Conservation (phyloP, 1,140 invertebrate genomes). For the Zaprionus nigranus region DNA sequence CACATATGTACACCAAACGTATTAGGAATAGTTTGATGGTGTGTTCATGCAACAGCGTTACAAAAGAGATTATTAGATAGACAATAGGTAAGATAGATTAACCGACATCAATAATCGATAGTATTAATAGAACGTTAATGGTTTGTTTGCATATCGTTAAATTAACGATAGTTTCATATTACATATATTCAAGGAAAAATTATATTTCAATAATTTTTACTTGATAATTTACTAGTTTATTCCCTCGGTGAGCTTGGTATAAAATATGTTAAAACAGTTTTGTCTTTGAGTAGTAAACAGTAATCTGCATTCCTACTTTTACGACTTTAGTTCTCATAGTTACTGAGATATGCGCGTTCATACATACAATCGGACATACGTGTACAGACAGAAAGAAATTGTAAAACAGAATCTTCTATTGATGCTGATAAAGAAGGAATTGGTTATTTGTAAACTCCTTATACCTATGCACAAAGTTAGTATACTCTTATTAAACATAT, state of each 20-base stretch:
- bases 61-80: background rate
- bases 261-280: background rate
- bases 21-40: conserved; percentile 12
- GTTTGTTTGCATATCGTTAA: no score
- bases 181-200: no score
- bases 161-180: no score
- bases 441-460: accelerated
- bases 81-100: background rate
- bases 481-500: no score
- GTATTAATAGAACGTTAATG: background rate
- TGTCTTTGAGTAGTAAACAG: background rate
- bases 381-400: background rate
- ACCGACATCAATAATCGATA: background rate
- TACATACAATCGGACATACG: background rate
- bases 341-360: background rate
- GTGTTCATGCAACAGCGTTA: background rate
- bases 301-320: background rate
- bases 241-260: background rate
- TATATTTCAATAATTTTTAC: no score
- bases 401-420: accelerated
- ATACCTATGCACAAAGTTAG: no score
- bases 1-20: conserved; percentile 12
- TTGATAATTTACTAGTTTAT: background rate
- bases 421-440: background rate
- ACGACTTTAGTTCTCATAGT: background rate